Base-by-base conservation (phyloP, 1,140 invertebrate genomes). In the Pseudomyrmex sp. region DNA sequence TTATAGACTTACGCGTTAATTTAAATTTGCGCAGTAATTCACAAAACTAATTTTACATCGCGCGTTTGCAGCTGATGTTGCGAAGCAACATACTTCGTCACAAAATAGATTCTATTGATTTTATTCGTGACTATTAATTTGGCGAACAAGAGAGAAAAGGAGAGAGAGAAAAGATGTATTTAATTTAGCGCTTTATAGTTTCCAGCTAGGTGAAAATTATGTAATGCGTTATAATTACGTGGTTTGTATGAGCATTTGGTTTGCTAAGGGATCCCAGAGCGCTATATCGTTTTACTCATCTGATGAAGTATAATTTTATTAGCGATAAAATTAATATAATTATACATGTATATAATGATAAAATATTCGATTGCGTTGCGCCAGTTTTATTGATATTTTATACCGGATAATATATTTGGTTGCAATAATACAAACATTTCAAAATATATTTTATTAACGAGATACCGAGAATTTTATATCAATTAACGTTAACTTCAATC, bases 101-200 rank as follows among this genome's bases (percentile, higher is more conserved):
- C 65, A 50, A 59, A 48, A 61, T 80, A 26, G 66, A 18, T 80
- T 70, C 68, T 54, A 72, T 80, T 70, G 66, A 80, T 80, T 80
- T 70, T 50, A 80, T n/a, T n/a, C 54, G 66, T 66, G 46, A 70
- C 66, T 80, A 59, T 70, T 70, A 70, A 80, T 80, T 70, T 56
- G 44, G 44, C 7, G 20, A 54, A 20, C 20, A 7, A 35, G 5
- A 35, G 35, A 35, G 5, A 35, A 5, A 5, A 0, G 0, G 35
- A 35, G 5, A 35, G 35, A 35, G 5, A 35, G 20, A 80, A 72
- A 23, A 70, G 13, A 52, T 20, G 46, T 59, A 69, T 80, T 80
- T 70, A 70, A 72, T 80, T 80, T 72, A 48, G 54, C 66, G 46
- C 46, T 70, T 58, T 44, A 35, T 59, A 69, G 65, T 15, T 20